A percentile compares a stretch with the other conserved stretches of the same genome.
Conservation (phyloP, 2,797 vertebrate species). For the Sebastes baramenuke region DNA sequence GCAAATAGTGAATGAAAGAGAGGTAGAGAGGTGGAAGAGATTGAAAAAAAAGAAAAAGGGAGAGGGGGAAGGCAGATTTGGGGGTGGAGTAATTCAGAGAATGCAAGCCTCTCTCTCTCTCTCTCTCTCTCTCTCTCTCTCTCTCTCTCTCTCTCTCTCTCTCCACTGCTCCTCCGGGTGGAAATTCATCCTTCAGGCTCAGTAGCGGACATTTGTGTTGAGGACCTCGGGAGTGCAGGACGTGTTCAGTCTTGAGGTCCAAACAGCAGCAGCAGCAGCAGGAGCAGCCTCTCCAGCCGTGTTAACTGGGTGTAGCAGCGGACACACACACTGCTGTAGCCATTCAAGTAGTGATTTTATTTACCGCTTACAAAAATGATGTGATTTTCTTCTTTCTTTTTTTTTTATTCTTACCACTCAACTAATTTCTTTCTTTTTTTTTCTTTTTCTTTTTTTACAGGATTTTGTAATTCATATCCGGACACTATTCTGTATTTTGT, state of each 20-base stretch:
- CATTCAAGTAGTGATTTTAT: neutral
- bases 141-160: neutral
- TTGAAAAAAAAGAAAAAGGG: neutral
- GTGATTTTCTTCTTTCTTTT: slow-evolving; percentile 28
- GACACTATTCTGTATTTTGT: neutral
- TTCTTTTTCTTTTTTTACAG: neutral
- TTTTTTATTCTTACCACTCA: neutral
- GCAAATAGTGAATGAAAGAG: slow-evolving; percentile 20
- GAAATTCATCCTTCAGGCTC: slow-evolving; percentile 65
- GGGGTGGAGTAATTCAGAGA: slow-evolving; percentile 69
- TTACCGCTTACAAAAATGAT: neutral
- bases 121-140: neutral
- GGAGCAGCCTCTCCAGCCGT: neutral
- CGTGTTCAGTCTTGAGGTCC: slow-evolving; percentile 6
- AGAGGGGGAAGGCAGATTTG: slow-evolving; percentile 19
- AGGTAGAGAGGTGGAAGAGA: neutral
- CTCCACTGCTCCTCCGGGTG: slow-evolving; percentile 53
- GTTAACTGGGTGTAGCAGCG: neutral
- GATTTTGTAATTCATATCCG: neutral
- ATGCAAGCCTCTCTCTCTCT: slow-evolving; percentile 29
- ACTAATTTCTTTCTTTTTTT: neutral
- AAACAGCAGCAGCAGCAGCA: neutral
- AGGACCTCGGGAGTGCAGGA: slow-evolving; percentile 33
- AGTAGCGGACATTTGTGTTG: slow-evolving; percentile 67
- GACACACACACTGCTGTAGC: neutral